Percentiles rank a stretch among this genome's conserved stretches.
Conservation (phyloP, 2,888 invertebrate genomes). For the Trachelus stipa region DNA sequence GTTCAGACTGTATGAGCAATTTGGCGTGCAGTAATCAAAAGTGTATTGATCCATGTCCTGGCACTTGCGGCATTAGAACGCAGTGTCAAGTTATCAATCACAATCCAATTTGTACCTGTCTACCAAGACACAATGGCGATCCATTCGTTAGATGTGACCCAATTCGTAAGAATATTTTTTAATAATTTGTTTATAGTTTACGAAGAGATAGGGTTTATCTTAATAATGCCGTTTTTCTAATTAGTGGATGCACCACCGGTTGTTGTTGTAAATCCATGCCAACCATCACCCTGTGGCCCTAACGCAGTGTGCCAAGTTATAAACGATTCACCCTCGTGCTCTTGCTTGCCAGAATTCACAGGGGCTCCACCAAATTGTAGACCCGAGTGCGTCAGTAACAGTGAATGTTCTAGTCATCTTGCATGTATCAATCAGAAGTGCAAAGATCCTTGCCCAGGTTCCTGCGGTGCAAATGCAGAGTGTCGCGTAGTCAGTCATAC, state of each 20-base stretch:
- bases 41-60: constrained; percentile 67
- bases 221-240: constrained; percentile 10
- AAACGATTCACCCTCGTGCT: constrained; percentile 70
- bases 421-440: constrained; percentile 63
- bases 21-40: constrained; percentile 65
- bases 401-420: constrained; percentile 64
- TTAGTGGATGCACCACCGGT: constrained; percentile 34
- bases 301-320: constrained; percentile 71
- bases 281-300: constrained; percentile 71
- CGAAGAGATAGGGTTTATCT: background rate
- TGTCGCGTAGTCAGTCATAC: constrained; percentile 59
- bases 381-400: constrained; percentile 65
- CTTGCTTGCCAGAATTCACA: constrained; percentile 67
- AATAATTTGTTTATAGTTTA: background rate
- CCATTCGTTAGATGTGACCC: constrained; percentile 63
- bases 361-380: constrained; percentile 68
- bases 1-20: constrained; percentile 65
- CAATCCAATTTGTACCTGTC: constrained; percentile 68
- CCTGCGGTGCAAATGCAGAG: constrained; percentile 58
- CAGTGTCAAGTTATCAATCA: constrained; percentile 68
- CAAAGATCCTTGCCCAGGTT: constrained; percentile 57
- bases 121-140: constrained; percentile 62
- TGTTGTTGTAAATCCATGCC: constrained; percentile 65
- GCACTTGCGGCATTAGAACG: constrained; percentile 67
- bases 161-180: constrained; percentile 16